Evolutionary conservation across 2,888 invertebrate species (phyloP).

Genomic region (Bruchidius siliquastri): DNA sequence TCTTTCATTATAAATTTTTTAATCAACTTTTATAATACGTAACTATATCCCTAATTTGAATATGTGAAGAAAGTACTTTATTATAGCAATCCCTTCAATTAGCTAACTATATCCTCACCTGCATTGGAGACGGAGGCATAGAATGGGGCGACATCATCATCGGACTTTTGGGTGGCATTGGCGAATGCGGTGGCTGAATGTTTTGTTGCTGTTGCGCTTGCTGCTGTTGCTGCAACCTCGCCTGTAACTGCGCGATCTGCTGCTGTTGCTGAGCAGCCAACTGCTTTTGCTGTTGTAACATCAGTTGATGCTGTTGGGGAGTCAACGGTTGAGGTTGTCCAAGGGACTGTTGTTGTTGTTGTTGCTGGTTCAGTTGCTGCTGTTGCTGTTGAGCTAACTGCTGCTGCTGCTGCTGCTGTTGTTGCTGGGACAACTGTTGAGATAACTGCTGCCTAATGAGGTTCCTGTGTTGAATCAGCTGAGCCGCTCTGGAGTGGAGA

Average conservation of each 20-base stretch:
- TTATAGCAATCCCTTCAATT: too few species aligned
- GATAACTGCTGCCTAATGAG: slow-evolving; percentile 43
- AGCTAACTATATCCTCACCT: slow-evolving; percentile 31
- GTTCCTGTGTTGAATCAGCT: slow-evolving; percentile 42
- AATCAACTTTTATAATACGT: too few species aligned
- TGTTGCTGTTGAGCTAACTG: slow-evolving; percentile 41
- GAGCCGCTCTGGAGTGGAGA: slow-evolving; percentile 43
- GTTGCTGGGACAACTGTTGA: slow-evolving; percentile 31
- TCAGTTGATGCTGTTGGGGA: slow-evolving; percentile 43
- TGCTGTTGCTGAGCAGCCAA: slow-evolving; percentile 36
- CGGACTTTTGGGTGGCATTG: slow-evolving; percentile 54
- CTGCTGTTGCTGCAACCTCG: slow-evolving; percentile 33
- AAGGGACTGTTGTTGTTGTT: slow-evolving; percentile 28
- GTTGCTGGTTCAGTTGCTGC: slow-evolving; percentile 35
- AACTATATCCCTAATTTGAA: too few species aligned
- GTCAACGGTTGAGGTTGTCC: slow-evolving; percentile 38
- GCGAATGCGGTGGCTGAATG: slow-evolving; percentile 52
- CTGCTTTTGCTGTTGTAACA: slow-evolving; percentile 40
- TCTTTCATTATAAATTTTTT: too few species aligned
- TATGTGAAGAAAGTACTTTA: too few species aligned
- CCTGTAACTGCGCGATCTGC: slow-evolving; percentile 46
- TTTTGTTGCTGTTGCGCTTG: slow-evolving; percentile 25
- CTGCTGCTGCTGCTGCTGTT: slow-evolving; percentile 33
- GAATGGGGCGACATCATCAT: slow-evolving; percentile 47
- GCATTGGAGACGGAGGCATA: slow-evolving; percentile 48